Evolutionary conservation across 2,888 invertebrate genomes (phyloP), one percentile per base, ranked within the genome.

Genomic region (Leptinotarsa tumamoca): DNA sequence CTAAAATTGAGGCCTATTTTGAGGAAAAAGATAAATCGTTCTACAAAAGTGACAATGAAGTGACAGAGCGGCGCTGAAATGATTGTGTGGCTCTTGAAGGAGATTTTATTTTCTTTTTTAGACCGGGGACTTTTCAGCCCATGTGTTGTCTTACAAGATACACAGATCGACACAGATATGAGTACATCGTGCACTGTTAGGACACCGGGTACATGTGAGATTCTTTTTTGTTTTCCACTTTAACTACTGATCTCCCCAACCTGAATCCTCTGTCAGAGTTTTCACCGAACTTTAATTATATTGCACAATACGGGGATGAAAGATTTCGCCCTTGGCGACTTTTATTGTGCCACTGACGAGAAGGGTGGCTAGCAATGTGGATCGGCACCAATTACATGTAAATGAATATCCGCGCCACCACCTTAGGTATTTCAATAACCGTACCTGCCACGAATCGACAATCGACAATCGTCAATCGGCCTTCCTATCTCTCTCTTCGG

Each of bases 391-490:
- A 86, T 86, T 86, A 85, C 85, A 85, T 85, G 85, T 85, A 85
- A 86, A 86, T 86, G 85, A 86, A 86, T 86, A 86, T 84, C 82
- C 77, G 79, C 80, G 80, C 79, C 78, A 77, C 80, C 81, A 77
- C 80, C 81, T 82, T 79, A 83, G 85, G 85, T 86, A 86, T 86
- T 86, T 83, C 85, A 85, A 86, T 86, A 86, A 82, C 84, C 82
- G 82, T 82, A 84, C 85, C 85, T 85, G 85, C 81, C 73, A 80
- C 76, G 83, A 84, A 85, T 85, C 81, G 80, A 76, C 82, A 84
- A 85, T 85, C 81, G 80, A 76, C 82, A 63, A 63, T 63, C 81
- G 80, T 76, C 82, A 80, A 82, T 80, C 76, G 79, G 74, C 63
- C 58, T 70, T 70, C 50, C 58, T 67, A 43, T 73, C 73, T 72